Conservation (phyloP, 2,797 vertebrate genomes). For the Anomalospiza imberbis region DNA sequence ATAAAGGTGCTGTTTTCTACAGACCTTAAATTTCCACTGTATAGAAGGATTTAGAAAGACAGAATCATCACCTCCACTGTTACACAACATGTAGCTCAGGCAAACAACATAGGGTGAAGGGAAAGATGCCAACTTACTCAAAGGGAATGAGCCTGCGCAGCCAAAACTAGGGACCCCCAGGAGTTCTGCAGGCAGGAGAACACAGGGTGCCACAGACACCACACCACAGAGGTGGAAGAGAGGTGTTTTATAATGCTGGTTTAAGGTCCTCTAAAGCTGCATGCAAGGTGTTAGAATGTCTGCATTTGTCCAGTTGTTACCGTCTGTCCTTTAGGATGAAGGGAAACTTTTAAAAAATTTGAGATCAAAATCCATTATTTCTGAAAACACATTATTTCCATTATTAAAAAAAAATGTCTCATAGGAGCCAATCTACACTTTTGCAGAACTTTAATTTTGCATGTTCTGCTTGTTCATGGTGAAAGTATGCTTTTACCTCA, state of each 20-base stretch:
- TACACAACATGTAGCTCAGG: neutral
- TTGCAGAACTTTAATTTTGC: neutral
- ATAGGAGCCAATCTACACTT: neutral
- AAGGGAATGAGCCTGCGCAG: neutral
- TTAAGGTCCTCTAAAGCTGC: neutral
- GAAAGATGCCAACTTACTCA: no score
- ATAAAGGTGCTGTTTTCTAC: neutral
- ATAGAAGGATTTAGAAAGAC: neutral
- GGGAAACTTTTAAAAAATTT: neutral
- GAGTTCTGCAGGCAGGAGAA: neutral
- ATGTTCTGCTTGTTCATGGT: neutral
- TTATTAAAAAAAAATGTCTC: no score
- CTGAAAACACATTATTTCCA: no score
- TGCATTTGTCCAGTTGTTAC: rapidly evolving
- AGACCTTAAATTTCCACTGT: neutral
- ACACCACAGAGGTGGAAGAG: no score
- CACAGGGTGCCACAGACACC: neutral
- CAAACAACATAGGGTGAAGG: rapidly evolving
- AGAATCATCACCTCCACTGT: neutral
- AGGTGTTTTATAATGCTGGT: rapidly evolving
- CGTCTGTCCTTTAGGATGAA: neutral
- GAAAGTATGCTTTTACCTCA: neutral
- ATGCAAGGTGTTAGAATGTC: neutral
- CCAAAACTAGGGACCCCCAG: rapidly evolving
- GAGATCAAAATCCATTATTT: neutral